Percentiles rank a stretch among this genome's conserved stretches.
These are phyloP conservation scores for Acanthoscelides obtectus DNA, from an alignment of 2,888 invertebrate species.

Conservation along the genomic window DNA sequence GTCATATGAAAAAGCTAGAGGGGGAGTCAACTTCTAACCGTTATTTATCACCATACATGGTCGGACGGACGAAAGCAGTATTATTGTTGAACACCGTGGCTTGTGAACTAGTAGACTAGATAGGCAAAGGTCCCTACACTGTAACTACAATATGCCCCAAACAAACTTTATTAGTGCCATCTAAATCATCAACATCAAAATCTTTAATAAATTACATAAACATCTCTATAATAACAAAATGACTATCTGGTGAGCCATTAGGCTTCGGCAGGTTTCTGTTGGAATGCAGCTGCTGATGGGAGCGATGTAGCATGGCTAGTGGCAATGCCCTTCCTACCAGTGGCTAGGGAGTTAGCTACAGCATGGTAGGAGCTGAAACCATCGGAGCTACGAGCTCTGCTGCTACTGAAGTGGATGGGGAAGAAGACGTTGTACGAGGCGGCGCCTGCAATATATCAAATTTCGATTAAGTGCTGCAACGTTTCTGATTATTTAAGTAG, in stretches of 20 bases:
- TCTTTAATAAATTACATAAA: neutral
- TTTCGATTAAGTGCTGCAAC: too few relatives aligned
- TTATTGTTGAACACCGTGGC: too few relatives aligned
- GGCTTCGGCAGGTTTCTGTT: neutral
- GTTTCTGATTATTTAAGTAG: too few relatives aligned
- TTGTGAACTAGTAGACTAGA: too few relatives aligned
- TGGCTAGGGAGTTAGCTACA: slow-evolving; percentile 69
- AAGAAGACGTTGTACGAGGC: slow-evolving; percentile 55
- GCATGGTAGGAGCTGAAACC: slow-evolving; percentile 59
- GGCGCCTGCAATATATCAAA: neutral
- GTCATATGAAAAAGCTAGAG: too few relatives aligned
- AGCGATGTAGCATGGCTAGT: slow-evolving; percentile 70
- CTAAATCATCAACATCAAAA: neutral
- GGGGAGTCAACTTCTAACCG: too few relatives aligned
- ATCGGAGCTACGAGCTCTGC: slow-evolving; percentile 37
- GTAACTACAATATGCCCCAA: neutral
- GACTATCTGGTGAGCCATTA: neutral
- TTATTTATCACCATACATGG: too few relatives aligned
- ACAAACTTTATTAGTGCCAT: neutral
- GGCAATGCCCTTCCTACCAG: slow-evolving; percentile 64
- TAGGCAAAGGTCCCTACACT: too few relatives aligned
- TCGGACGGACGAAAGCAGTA: too few relatives aligned
- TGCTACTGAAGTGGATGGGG: slow-evolving; percentile 53
- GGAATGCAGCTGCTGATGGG: slow-evolving; percentile 2
- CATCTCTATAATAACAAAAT: neutral